Base-by-base conservation (phyloP, 2,888 invertebrate genomes). In the Sipha maydis region DNA sequence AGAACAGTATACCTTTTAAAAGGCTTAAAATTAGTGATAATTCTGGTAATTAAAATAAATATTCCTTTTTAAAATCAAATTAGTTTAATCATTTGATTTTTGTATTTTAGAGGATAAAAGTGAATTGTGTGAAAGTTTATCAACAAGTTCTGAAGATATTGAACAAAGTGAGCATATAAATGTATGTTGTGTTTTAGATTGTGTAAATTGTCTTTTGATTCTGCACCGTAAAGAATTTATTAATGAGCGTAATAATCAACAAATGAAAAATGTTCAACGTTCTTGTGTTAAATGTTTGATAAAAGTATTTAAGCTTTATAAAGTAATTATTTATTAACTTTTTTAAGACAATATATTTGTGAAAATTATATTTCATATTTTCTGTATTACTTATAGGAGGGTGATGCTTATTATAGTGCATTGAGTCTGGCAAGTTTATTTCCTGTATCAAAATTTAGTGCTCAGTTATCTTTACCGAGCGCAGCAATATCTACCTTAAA, bases 391-490 rank as follows among this genome's bases (percentile, higher is more conserved):
- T 78, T 89, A 14, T 75, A 90, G 90, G 90, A 89, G 71, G 90
- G 90, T 28, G 89, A 89, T 71, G 90, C 90, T 31, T 91, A 90
- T 79, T 90, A 89, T 77, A 90, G 90, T 31, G 90, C 90, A 67
- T 77, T 91, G 14, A 90, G 89, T 76, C 89, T 91, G 41, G 90
- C 91, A 34, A 90, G 90, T 83, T 82, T 90, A 48, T 89, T 91
- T n/a, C 90, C 91, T 11, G 67, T 90, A 1, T 77, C 89, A 7
- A 90, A 89, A 77, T 89, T 91, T 25, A 83, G 75, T 28, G 85
- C 89, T 54, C 76, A 89, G 25, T 83, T 90, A 5, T 90, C 91
- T n/a, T 85, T 90, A 48, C 75, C 90, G 28, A 90, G 90, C 84
- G 89, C 89, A n/a, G 90, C 90, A 82, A 80, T 90, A 67, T 90